Conservation (phyloP, 1,140 invertebrate species). For the Cotesia typhae region DNA sequence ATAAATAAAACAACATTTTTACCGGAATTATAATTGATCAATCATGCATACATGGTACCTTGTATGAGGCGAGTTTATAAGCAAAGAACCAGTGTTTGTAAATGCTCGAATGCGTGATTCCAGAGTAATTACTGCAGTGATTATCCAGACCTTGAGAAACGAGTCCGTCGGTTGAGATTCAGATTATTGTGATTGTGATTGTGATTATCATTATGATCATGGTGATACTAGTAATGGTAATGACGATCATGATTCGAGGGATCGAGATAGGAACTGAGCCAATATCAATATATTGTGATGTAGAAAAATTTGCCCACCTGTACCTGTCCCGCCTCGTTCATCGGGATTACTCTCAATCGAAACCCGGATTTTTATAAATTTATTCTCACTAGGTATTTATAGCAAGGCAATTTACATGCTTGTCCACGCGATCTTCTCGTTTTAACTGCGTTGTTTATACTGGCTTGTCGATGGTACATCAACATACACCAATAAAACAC, state of each 20-base stretch:
- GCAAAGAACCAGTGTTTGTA: slow-evolving; percentile 1
- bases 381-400: slow-evolving; percentile 27
- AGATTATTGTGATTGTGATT: neutral
- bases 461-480: too few species aligned
- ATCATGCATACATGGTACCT: neutral
- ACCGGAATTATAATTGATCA: slow-evolving; percentile 11
- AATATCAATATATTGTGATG: neutral
- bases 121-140: slow-evolving; percentile 5
- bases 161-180: neutral
- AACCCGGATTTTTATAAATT: neutral
- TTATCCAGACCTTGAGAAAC: slow-evolving; percentile 26
- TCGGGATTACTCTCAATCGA: slow-evolving; percentile 25
- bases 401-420: slow-evolving; percentile 21
- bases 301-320: slow-evolving; percentile 30
- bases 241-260: neutral
- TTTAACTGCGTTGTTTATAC: neutral
- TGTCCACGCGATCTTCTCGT: slow-evolving; percentile 1
- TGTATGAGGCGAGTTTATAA: too few species aligned
- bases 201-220: neutral
- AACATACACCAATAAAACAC: too few species aligned
- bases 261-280: too few species aligned
- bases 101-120: slow-evolving; percentile 2
- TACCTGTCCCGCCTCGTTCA: slow-evolving; percentile 26
- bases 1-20: slow-evolving; percentile 3
- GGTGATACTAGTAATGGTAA: too few species aligned